Evolutionary conservation across 2,797 vertebrate genomes (phyloP).

Genomic region (Rhynchotus rufescens): DNA sequence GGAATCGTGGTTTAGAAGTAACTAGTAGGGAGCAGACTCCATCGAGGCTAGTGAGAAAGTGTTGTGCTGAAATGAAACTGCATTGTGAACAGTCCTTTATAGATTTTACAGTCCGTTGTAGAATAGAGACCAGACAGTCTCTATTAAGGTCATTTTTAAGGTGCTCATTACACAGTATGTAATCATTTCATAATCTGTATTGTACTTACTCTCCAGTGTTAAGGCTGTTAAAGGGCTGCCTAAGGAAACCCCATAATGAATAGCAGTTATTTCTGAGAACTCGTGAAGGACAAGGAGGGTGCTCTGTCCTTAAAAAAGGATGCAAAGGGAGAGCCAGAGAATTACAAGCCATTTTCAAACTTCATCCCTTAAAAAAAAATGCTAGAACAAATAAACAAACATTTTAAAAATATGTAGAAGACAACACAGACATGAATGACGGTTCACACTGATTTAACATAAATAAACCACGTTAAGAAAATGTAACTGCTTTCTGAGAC

Average conservation of each 20-base stretch:
- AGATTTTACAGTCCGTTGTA: background rate
- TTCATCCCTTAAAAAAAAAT: background rate
- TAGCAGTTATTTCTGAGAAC: background rate
- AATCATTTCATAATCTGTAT: background rate
- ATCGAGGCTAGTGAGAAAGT: background rate
- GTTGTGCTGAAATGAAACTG: background rate
- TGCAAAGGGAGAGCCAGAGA: background rate
- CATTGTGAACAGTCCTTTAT: background rate
- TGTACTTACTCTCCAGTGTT: background rate
- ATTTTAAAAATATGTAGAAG: background rate
- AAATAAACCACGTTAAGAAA: background rate
- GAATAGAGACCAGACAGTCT: background rate
- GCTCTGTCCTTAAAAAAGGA: background rate
- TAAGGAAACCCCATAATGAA: background rate
- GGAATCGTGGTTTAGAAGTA: constrained; percentile 23
- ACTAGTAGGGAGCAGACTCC: background rate
- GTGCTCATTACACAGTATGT: background rate
- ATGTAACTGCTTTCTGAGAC: background rate
- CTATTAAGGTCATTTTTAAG: background rate
- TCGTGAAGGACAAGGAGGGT: background rate
- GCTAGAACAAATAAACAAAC: background rate
- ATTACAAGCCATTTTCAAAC: background rate
- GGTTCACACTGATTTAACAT: background rate
- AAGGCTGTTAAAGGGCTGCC: background rate
- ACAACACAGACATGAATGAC: background rate